These are phyloP conservation scores for Cataglyphis livida DNA, from an alignment of 2,888 invertebrate genomes.

Conservation along the genomic window DNA sequence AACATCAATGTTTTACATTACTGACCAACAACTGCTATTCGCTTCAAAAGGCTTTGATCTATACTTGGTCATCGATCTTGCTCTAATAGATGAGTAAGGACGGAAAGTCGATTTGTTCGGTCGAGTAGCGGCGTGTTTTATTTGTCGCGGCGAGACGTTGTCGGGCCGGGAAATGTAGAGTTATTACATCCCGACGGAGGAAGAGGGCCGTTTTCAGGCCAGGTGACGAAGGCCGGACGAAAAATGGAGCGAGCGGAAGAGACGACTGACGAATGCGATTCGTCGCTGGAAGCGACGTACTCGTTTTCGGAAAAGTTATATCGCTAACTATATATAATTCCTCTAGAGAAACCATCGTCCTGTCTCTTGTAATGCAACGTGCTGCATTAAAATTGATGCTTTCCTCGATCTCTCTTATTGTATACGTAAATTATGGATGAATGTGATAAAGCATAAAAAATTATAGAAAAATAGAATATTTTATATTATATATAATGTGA, in stretches of 20 bases:
- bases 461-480: slow-evolving; percentile 2
- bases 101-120: slow-evolving; percentile 66
- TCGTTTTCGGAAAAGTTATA: slow-evolving; percentile 70
- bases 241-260: slow-evolving; percentile 67
- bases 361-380: slow-evolving; percentile 36
- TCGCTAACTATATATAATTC: slow-evolving; percentile 64
- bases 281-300: slow-evolving; percentile 66
- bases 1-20: slow-evolving; percentile 29
- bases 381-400: slow-evolving; percentile 44
- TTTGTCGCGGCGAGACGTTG: slow-evolving; percentile 70
- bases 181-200: slow-evolving; percentile 72
- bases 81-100: slow-evolving; percentile 50
- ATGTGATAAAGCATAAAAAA: not conserved
- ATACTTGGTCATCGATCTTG: slow-evolving; percentile 54
- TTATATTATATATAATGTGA: not conserved
- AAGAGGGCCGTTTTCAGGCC: slow-evolving; percentile 56
- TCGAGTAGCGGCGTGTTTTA: slow-evolving; percentile 66
- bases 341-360: slow-evolving; percentile 52
- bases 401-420: not conserved
- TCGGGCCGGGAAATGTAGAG: slow-evolving; percentile 73
- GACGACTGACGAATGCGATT: slow-evolving; percentile 73
- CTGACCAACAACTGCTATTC: slow-evolving; percentile 13
- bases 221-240: slow-evolving; percentile 60
- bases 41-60: slow-evolving; percentile 37
- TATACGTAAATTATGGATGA: slow-evolving; percentile 9